A percentile compares a stretch with the other conserved stretches of the same genome.
Conservation (phyloP, 2,113 vertebrate species). For the Psephotus haematonotus region DNA sequence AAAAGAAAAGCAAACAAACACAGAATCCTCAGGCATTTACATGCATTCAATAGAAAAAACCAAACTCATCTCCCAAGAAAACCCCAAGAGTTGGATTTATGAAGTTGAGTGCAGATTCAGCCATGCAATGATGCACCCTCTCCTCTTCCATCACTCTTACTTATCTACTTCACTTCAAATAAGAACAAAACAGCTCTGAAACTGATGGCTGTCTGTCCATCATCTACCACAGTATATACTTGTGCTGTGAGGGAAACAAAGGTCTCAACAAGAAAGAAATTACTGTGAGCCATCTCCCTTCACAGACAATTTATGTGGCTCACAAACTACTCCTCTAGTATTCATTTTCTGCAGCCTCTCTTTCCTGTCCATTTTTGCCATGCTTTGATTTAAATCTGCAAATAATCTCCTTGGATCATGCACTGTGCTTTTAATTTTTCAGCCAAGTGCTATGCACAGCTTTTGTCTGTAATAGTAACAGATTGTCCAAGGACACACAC, state of each 20-base stretch:
- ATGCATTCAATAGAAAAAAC: not conserved
- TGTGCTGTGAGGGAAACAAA: not conserved
- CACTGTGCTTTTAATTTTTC: not conserved
- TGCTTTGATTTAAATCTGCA: not conserved
- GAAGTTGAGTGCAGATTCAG: not conserved
- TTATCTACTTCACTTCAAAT: not conserved
- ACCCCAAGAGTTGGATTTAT: not conserved
- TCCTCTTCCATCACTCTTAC: not conserved
- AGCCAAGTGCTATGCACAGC: not conserved
- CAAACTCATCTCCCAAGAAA: not conserved
- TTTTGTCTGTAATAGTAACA: conserved; percentile 37
- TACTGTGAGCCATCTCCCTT: not conserved
- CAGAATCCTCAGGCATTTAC: not conserved
- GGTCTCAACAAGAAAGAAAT: not conserved
- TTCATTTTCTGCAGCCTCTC: not conserved
- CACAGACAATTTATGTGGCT: not conserved
- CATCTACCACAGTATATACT: not conserved
- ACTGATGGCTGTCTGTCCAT: not conserved
- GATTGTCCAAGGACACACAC: conserved; percentile 53
- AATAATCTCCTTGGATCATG: not conserved
- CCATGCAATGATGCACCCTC: not conserved
- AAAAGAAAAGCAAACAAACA: not conserved
- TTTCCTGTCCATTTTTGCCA: not conserved
- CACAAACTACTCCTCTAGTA: not conserved
- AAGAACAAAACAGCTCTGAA: not conserved